Evolutionary conservation across 2,797 vertebrate species (phyloP).

Genomic region (Scolopax bukidnonensis): DNA sequence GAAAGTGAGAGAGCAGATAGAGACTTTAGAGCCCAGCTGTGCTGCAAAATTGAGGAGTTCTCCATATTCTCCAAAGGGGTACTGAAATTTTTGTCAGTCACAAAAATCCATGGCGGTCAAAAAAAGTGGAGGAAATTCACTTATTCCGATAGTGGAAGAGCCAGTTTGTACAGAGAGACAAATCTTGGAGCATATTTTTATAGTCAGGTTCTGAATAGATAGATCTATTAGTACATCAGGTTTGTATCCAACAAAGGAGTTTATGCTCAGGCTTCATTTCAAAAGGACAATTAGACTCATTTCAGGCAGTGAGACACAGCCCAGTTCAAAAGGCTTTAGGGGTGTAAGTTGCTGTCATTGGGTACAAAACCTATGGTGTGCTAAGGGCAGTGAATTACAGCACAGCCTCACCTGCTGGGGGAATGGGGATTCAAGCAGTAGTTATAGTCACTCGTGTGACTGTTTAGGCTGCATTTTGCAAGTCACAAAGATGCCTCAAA

Average conservation of each 20-base stretch:
- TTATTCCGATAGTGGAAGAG: neutral
- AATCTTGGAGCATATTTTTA: neutral
- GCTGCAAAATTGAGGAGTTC: neutral
- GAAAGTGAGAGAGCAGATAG: neutral
- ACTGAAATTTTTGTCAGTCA: neutral
- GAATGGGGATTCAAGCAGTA: fast-evolving
- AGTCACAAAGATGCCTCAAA: neutral
- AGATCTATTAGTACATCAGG: neutral
- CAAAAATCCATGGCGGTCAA: neutral
- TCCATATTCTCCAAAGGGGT: neutral
- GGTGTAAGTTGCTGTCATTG: neutral
- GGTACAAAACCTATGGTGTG: neutral
- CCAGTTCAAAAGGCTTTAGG: too few species aligned
- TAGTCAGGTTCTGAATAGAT: neutral
- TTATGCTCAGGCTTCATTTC: neutral
- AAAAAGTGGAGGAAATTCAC: neutral
- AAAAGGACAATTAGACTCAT: fast-evolving
- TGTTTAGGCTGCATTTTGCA: neutral
- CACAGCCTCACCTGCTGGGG: neutral
- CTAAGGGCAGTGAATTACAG: neutral
- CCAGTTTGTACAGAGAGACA: neutral
- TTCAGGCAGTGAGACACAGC: neutral
- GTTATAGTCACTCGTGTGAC: neutral
- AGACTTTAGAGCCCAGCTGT: neutral
- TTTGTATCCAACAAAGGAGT: neutral